Evolutionary conservation across 2,113 vertebrate species (phyloP).

Genomic region (Theristicus caerulescens): DNA sequence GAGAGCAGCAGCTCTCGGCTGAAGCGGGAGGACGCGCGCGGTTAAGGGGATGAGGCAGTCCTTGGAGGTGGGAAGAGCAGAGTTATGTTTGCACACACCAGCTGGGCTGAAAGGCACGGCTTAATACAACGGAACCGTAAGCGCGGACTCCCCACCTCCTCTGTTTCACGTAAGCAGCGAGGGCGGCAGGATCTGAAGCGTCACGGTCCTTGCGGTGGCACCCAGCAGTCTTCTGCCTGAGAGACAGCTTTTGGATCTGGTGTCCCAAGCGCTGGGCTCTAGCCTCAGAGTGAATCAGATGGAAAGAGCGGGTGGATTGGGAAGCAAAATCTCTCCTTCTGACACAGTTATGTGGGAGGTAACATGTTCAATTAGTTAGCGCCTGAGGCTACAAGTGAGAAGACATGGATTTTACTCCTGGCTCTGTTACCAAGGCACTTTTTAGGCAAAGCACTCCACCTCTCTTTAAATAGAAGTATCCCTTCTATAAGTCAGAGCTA

Average conservation of each 20-base stretch:
- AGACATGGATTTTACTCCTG: not conserved
- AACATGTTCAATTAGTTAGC: not conserved
- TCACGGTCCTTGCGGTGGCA: not conserved
- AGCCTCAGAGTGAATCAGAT: not conserved
- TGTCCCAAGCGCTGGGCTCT: not conserved
- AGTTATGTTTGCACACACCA: not conserved
- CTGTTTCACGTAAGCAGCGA: not conserved
- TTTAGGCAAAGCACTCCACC: not conserved
- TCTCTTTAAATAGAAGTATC: not conserved
- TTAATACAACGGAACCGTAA: not conserved
- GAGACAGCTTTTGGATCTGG: not conserved
- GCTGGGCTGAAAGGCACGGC: not conserved
- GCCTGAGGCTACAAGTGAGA: not conserved
- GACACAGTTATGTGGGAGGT: slow-evolving; percentile 18
- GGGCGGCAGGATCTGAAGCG: not conserved
- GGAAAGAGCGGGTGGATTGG: not conserved
- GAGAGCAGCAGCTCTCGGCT: not conserved
- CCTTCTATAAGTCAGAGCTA: not conserved
- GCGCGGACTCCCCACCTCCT: not conserved
- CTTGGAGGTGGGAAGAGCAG: not conserved
- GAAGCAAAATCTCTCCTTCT: not conserved
- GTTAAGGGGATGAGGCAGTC: not conserved
- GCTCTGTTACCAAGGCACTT: not conserved
- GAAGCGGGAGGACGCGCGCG: not conserved
- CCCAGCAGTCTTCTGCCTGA: not conserved